These are phyloP conservation scores for Tyrannus savana DNA, from an alignment of 2,113 vertebrate species.

Conservation along the genomic window DNA sequence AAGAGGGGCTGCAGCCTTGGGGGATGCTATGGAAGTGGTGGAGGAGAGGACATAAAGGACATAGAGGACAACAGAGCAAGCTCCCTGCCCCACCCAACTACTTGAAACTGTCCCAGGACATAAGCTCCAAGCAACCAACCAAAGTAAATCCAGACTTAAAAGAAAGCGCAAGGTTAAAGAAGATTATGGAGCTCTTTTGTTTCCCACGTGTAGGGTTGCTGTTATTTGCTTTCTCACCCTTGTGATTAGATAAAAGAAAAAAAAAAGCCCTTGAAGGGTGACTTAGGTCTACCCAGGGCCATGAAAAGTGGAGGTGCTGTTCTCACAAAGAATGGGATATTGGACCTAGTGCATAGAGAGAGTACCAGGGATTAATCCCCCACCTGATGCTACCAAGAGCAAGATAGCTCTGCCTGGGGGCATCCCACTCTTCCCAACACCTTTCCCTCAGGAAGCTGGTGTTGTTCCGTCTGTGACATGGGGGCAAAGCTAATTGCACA, in stretches of 20 bases:
- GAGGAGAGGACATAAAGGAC: neutral
- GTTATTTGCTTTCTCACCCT: conserved; percentile 20
- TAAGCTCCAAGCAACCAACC: neutral
- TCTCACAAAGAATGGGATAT: neutral
- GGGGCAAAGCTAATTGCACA: neutral
- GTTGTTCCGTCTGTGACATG: neutral
- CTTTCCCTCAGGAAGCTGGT: neutral
- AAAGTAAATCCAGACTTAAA: neutral
- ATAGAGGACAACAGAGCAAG: neutral
- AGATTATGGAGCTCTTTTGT: neutral
- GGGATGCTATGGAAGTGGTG: neutral
- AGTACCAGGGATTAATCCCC: neutral
- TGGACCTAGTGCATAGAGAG: neutral
- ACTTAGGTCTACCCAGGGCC: neutral
- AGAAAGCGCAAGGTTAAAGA: neutral
- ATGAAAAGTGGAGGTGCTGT: neutral
- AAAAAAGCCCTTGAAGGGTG: conserved; percentile 27
- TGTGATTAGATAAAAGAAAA: conserved; percentile 4
- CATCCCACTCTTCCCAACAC: neutral
- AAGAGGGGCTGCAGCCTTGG: neutral
- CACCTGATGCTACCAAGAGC: neutral
- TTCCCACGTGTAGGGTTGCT: fast-evolving
- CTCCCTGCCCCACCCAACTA: fast-evolving
- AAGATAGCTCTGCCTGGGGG: neutral
- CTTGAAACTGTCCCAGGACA: neutral